These are phyloP conservation scores for Leuciscus idus DNA, from an alignment of 2,113 vertebrate genomes.

Conservation along the genomic window DNA sequence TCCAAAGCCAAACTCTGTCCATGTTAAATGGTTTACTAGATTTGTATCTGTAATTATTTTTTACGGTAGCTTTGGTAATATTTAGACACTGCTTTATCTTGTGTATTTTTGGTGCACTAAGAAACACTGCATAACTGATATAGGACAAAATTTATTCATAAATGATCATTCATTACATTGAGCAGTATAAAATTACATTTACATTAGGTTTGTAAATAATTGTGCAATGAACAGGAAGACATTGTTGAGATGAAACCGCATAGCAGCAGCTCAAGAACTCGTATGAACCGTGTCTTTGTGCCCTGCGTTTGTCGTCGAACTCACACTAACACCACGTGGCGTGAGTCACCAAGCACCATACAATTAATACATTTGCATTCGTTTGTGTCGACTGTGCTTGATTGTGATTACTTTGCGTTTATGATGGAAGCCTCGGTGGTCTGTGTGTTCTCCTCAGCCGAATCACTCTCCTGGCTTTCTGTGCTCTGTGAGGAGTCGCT, in stretches of 20 bases:
- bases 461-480: constrained; percentile 61
- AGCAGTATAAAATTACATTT: constrained; percentile 56
- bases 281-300: constrained; percentile 20
- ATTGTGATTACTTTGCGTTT: constrained; percentile 69
- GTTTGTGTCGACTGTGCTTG: constrained; percentile 40
- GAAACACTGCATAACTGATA: neutral
- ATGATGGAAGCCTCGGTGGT: constrained; percentile 64
- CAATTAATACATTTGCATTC: constrained; percentile 28
- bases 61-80: neutral
- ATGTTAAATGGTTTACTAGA: neutral
- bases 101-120: neutral
- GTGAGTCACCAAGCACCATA: constrained; percentile 39
- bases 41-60: neutral
- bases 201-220: constrained; percentile 54
- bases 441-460: constrained; percentile 58
- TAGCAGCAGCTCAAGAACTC: constrained; percentile 51
- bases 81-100: neutral
- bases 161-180: constrained; percentile 60
- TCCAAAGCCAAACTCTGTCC: neutral
- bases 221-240: constrained; percentile 58
- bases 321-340: constrained; percentile 36
- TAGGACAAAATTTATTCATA: constrained; percentile 61
- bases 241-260: constrained; percentile 38
- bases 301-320: constrained; percentile 16
- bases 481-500: constrained; percentile 64